Conservation (phyloP, 2,888 invertebrate species). For the Smittia sp. region DNA sequence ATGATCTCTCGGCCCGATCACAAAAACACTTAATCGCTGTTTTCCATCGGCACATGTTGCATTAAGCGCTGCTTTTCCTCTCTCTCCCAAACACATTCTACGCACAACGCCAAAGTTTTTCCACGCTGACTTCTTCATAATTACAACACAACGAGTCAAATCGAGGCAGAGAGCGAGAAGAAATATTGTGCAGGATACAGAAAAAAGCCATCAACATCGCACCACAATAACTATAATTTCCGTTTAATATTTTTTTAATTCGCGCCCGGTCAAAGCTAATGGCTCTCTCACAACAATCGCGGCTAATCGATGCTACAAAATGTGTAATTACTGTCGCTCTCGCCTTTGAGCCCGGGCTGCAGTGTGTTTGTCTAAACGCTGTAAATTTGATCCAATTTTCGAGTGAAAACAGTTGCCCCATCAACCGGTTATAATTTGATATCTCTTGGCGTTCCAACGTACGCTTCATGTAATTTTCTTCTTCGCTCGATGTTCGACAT, state of each 20-base stretch:
- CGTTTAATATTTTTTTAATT: slow-evolving; percentile 19
- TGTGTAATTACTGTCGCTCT: slow-evolving; percentile 20
- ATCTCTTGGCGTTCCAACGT: background rate
- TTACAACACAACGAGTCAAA: no score
- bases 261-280: slow-evolving; percentile 15
- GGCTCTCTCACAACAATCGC: background rate
- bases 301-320: slow-evolving; percentile 27
- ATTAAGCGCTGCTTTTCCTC: background rate
- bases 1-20: background rate
- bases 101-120: background rate
- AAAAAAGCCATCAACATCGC: slow-evolving; percentile 7
- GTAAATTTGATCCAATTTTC: slow-evolving; percentile 31
- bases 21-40: background rate
- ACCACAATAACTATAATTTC: slow-evolving; percentile 28
- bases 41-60: background rate
- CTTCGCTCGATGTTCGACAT: background rate
- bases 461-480: background rate
- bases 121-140: background rate
- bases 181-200: slow-evolving; percentile 16
- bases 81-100: no score
- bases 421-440: slow-evolving; percentile 18
- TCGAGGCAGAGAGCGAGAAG: background rate
- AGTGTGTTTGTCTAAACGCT: background rate
- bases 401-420: background rate
- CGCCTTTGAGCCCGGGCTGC: background rate